A percentile compares a stretch with the other conserved stretches of the same genome.
Evolutionary conservation across 2,888 invertebrate genomes (phyloP).

Genomic region (Chymomyza procnemis): DNA sequence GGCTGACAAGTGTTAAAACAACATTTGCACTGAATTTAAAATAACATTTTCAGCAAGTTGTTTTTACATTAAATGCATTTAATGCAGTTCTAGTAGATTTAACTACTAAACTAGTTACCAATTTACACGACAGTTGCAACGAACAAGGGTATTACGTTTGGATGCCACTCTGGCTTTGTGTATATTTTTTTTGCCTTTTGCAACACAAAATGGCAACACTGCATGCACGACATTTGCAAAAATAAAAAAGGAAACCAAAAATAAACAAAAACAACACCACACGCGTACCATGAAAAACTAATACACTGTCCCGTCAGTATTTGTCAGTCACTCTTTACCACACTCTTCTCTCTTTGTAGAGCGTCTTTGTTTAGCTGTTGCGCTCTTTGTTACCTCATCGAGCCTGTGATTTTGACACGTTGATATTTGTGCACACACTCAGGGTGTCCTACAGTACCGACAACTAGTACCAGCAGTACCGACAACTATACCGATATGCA

Average conservation of each 20-base stretch:
- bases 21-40: conserved; percentile 45
- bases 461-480: too few relatives aligned
- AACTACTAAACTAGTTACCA: not conserved
- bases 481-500: too few relatives aligned
- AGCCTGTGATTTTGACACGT: conserved; percentile 4
- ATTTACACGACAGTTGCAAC: not conserved
- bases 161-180: not conserved
- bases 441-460: too few relatives aligned
- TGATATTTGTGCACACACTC: not conserved
- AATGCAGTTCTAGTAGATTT: not conserved
- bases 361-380: not conserved
- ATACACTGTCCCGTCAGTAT: not conserved
- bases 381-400: not conserved
- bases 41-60: conserved; percentile 24
- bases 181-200: not conserved
- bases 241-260: not conserved
- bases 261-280: not conserved
- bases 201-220: not conserved
- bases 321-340: not conserved
- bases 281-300: not conserved
- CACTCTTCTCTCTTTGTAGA: not conserved
- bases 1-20: conserved; percentile 47
- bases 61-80: not conserved
- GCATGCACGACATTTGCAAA: too few relatives aligned
- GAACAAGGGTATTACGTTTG: not conserved